Conservation (phyloP, 2,113 vertebrate genomes). For the Columba janthina region DNA sequence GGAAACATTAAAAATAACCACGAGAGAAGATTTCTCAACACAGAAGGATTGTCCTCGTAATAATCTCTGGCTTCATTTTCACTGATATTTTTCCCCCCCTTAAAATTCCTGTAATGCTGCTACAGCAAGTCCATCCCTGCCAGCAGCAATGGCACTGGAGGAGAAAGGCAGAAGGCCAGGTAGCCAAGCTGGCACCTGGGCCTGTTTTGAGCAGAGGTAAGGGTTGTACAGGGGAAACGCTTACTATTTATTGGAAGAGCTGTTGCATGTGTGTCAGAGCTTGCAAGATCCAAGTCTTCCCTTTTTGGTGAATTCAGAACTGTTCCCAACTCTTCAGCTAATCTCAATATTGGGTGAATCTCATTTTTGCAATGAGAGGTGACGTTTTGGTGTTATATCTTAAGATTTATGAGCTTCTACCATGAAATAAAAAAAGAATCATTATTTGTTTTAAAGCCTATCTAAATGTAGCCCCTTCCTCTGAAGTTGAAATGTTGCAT, state of each 20-base stretch:
- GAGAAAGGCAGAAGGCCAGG: background rate
- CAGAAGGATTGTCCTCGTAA: slow-evolving; percentile 13
- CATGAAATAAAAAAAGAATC: background rate
- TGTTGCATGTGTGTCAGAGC: background rate
- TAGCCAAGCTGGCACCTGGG: background rate
- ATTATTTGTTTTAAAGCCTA: background rate
- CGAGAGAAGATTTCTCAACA: slow-evolving; percentile 37
- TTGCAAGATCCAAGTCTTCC: background rate
- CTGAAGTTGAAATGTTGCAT: background rate
- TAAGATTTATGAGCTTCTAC: background rate
- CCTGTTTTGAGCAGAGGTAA: background rate
- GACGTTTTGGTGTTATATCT: background rate
- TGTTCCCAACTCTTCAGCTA: background rate
- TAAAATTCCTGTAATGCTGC: background rate
- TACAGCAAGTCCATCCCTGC: background rate
- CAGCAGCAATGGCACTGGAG: background rate
- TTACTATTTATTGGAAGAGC: background rate
- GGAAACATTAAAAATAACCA: slow-evolving; percentile 66
- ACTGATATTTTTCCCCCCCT: background rate
- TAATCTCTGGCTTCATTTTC: slow-evolving; percentile 26
- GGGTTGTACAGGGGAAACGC: background rate
- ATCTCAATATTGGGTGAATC: background rate
- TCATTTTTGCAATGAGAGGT: background rate
- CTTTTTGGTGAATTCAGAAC: background rate
- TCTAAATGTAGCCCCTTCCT: background rate